Evolutionary conservation across 2,888 invertebrate genomes (phyloP).

Genomic region (Brenthis ino): DNA sequence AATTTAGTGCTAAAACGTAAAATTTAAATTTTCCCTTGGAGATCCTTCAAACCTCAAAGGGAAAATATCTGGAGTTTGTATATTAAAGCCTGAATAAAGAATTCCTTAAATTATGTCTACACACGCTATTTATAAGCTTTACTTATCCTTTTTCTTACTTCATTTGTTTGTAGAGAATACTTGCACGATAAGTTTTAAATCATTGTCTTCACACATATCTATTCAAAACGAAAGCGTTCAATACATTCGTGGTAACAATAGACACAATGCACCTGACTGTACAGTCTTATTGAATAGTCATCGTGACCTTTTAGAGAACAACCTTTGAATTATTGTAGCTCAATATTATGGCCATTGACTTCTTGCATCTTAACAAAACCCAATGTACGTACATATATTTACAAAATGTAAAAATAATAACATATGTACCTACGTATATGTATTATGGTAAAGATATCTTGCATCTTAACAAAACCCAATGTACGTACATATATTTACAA

Average conservation of each 20-base stretch:
- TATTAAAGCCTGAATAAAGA: too few species aligned
- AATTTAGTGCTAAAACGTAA: too few species aligned
- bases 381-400: too few species aligned
- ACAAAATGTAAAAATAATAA: too few species aligned
- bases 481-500: too few species aligned
- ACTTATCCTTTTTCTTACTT: background rate
- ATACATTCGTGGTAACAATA: conserved; percentile 22
- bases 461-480: too few species aligned
- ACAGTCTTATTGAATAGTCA: conserved; percentile 24
- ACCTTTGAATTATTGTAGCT: background rate
- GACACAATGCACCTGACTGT: conserved; percentile 28
- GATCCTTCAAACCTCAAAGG: too few species aligned
- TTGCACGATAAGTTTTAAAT: background rate
- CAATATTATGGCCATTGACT: background rate
- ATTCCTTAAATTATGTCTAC: too few species aligned
- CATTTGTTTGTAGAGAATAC: conserved; percentile 10
- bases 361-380: background rate
- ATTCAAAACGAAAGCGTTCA: conserved; percentile 25
- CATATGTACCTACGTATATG: too few species aligned
- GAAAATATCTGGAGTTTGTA: too few species aligned
- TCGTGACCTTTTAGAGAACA: conserved; percentile 10
- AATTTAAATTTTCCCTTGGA: too few species aligned
- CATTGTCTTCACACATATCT: conserved; percentile 12
- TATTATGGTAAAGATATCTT: background rate
- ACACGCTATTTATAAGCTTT: too few species aligned